Percentiles rank a stretch among this genome's conserved stretches.
phyloP scores from a whole-genome alignment of 2,797 vertebrate species.

The Nyctibius grandis region DNA sequence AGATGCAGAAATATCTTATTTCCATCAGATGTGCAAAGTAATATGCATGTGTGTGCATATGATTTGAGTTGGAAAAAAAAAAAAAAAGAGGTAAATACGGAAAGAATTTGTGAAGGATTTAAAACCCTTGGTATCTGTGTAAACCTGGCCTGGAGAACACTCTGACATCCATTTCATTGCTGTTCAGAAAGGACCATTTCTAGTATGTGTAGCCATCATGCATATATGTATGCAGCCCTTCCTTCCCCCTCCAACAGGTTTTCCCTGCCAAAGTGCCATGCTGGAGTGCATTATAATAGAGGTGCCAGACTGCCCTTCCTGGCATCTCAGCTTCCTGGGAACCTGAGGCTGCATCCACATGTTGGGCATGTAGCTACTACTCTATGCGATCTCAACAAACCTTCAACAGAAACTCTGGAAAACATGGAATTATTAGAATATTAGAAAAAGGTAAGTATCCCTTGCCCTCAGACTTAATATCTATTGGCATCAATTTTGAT shows the following conservation, averaged over 20 bases:
- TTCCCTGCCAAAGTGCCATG: background rate
- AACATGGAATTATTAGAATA: background rate
- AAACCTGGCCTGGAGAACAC: background rate
- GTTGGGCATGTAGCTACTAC: background rate
- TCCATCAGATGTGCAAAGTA: background rate
- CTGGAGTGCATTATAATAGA: background rate
- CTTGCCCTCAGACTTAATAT: background rate
- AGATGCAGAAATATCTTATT: background rate
- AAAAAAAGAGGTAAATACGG: accelerated
- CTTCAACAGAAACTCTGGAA: background rate
- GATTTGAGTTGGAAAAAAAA: background rate
- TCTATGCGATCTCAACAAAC: background rate
- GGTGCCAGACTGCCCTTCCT: background rate
- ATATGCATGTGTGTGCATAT: too few relatives aligned
- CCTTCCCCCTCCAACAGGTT: background rate
- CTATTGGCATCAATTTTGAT: background rate
- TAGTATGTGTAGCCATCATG: background rate
- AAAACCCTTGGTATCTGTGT: background rate
- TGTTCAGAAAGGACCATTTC: background rate
- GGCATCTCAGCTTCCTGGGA: background rate
- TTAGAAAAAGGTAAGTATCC: background rate
- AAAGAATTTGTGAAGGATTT: background rate
- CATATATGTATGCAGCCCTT: background rate
- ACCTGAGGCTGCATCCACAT: background rate
- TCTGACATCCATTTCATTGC: background rate